These are phyloP conservation scores for Malacoraja senta DNA, from an alignment of 2,797 vertebrate genomes.

Conservation along the genomic window DNA sequence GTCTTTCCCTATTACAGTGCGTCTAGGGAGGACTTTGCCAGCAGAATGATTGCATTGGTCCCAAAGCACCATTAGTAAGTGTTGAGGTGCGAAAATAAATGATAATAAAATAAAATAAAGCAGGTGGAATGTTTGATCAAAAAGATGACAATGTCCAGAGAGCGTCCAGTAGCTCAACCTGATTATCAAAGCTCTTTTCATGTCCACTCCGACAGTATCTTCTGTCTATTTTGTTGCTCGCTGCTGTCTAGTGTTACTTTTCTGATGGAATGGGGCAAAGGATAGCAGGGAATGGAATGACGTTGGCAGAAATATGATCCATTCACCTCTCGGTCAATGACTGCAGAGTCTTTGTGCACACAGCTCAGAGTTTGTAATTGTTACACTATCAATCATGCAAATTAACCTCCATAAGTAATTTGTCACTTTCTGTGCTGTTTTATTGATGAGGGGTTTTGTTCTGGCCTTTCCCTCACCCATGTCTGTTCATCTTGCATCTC, in stretches of 20 bases:
- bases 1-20: neutral
- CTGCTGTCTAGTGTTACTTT: neutral
- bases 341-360: neutral
- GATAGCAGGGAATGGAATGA: neutral
- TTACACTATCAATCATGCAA: neutral
- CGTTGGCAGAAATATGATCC: neutral
- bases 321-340: neutral
- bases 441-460: slow-evolving; percentile 3
- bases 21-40: neutral
- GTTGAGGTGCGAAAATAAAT: neutral
- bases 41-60: neutral
- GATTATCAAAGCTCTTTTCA: neutral
- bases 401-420: neutral
- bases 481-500: neutral
- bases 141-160: neutral
- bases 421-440: neutral
- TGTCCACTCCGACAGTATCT: neutral
- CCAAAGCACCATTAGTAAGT: neutral
- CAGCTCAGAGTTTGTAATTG: neutral
- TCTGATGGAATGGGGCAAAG: neutral
- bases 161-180: neutral
- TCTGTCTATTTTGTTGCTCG: neutral
- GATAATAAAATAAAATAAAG: neutral
- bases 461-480: neutral
- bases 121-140: neutral